A percentile compares a stretch with the other conserved stretches of the same genome.
Conservation (phyloP, 2,113 vertebrate species). For the Oncorhynchus clarkii region DNA sequence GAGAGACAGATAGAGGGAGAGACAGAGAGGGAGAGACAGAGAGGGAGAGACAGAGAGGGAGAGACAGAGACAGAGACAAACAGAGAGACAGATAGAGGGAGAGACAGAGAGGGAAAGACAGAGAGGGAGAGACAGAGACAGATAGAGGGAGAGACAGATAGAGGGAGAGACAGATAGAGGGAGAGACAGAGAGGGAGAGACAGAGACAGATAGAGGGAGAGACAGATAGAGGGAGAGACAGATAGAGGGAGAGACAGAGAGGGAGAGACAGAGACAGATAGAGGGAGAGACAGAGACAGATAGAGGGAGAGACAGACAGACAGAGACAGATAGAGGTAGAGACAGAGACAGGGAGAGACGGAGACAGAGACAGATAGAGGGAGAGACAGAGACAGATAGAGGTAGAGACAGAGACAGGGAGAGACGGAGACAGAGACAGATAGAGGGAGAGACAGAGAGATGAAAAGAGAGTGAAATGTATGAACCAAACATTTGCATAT, state of each 20-base stretch:
- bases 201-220: not conserved
- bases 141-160: not conserved
- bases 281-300: not conserved
- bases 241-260: not conserved
- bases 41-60: not conserved
- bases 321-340: not conserved
- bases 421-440: not conserved
- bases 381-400: not conserved
- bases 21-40: not conserved
- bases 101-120: not conserved
- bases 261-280: not conserved
- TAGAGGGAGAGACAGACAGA: not conserved
- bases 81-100: not conserved
- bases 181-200: not conserved
- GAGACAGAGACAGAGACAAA: not conserved
- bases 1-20: not conserved
- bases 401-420: not conserved
- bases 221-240: not conserved
- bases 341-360: not conserved
- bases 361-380: not conserved
- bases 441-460: not conserved
- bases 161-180: not conserved
- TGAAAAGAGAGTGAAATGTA: not conserved
- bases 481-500: not conserved
- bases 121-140: not conserved